Evolutionary conservation across 2,888 invertebrate species (phyloP), one percentile per base, ranked within the genome.

Genomic region (Caenorhabditis becei): DNA sequence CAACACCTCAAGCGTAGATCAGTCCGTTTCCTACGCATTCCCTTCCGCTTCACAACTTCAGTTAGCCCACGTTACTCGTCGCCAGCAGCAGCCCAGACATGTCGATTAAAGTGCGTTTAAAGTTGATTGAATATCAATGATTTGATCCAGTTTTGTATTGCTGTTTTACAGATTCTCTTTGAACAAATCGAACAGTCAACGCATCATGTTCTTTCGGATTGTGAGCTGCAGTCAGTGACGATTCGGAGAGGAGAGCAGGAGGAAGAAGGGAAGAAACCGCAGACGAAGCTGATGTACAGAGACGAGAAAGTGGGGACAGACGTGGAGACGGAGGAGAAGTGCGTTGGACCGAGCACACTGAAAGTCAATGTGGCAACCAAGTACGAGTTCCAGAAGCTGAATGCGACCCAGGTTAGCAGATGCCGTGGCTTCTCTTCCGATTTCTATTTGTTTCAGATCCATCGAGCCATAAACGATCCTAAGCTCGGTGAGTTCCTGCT

Each of bases 401-500:
- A 80, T 37, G 80, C 80, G 7, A 80, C 80, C 7, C 79, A 79
- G 79, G 79, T 79, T 1, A 35, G 32, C 16, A 26, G 14, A 24
- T 16, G 53, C n/a, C 26, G 54, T n/a, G 4, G 32, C 32, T 32
- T 32, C 5, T 10, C 10, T 32, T 7, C 10, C 32, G 14, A 16
- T 26, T 16, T 24, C 26, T 44, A 23, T 41, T 5, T 20, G 11
- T 23, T 74, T 10, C 65, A 80, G 75, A 80, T 80, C 23, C 80
- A 80, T 61, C 80, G 80, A 28, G 80, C 80, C 0, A 75, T 80
- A 23, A 80, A 80, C 47, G 80, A 80, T 53, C 80, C 80, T 14
- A 80, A 75, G 32, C 75, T 80, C 18, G 63, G 65, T 16, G 70
- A 80, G 28, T 80, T 80, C 51, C 54, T 80, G 18, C 10, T 61